A percentile compares a stretch with the other conserved stretches of the same genome.
These are phyloP conservation scores for Melipona quadrifasciata DNA, from an alignment of 1,140 invertebrate genomes.

Conservation along the genomic window DNA sequence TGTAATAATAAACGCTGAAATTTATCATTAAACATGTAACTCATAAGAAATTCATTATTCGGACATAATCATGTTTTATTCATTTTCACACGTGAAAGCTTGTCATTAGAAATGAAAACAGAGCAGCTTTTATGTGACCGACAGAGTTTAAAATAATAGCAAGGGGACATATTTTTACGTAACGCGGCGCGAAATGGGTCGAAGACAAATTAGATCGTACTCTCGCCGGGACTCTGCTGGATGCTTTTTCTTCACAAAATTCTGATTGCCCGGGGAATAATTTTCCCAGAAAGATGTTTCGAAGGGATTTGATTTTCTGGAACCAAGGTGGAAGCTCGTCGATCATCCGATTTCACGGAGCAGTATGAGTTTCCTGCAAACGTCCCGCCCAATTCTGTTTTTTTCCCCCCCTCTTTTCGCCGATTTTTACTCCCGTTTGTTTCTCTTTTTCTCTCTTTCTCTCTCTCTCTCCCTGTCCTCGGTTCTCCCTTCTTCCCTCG, in stretches of 20 bases:
- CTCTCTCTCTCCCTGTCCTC: too few species aligned
- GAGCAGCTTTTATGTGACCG: not conserved
- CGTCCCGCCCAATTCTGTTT: slow-evolving; percentile 20
- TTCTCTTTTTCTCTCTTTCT: not conserved
- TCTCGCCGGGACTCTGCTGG: not conserved
- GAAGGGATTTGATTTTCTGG: slow-evolving; percentile 28
- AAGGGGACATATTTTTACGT: not conserved
- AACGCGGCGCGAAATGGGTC: not conserved
- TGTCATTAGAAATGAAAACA: too few species aligned
- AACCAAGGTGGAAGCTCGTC: slow-evolving; percentile 19
- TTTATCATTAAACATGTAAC: too few species aligned
- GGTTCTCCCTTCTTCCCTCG: not conserved
- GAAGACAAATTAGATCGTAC: not conserved
- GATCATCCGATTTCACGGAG: slow-evolving; percentile 36
- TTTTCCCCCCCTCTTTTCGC: slow-evolving; percentile 20
- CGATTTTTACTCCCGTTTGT: slow-evolving; percentile 38
- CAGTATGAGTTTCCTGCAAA: slow-evolving; percentile 17
- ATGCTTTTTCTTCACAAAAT: not conserved
- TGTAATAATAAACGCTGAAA: too few species aligned
- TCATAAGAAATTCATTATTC: too few species aligned
- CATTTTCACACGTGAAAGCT: too few species aligned
- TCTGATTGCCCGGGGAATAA: not conserved
- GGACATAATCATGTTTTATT: too few species aligned
- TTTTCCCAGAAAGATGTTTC: slow-evolving; percentile 10
- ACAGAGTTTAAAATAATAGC: not conserved